These are phyloP conservation scores for Marasmarcha lunaedactyla DNA, from an alignment of 2,888 invertebrate genomes.

Conservation along the genomic window DNA sequence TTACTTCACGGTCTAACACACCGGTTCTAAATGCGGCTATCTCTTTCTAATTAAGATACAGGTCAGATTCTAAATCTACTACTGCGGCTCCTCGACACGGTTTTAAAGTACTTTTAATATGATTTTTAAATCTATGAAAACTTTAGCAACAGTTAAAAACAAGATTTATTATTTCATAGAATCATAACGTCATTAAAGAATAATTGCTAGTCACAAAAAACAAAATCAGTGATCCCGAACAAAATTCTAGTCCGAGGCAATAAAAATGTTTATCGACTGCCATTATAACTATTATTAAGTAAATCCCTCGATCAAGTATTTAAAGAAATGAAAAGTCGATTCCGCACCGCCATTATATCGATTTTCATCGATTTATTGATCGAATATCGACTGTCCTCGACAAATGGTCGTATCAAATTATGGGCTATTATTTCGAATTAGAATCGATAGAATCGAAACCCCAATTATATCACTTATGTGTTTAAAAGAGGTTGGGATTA, in stretches of 20 bases:
- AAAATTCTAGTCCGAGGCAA: slow-evolving; percentile 23
- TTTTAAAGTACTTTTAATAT: too few relatives aligned
- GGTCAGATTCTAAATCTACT: slow-evolving; percentile 11
- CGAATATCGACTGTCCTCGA: slow-evolving; percentile 68
- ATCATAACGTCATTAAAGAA: slow-evolving; percentile 1
- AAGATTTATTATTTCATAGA: neutral
- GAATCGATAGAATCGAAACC: slow-evolving; percentile 66
- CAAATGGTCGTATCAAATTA: slow-evolving; percentile 65
- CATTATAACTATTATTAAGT: slow-evolving; percentile 63
- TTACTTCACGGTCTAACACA: slow-evolving; percentile 34
- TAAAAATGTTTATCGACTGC: slow-evolving; percentile 50
- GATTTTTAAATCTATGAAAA: too few relatives aligned
- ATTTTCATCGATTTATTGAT: slow-evolving; percentile 69
- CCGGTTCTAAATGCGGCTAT: slow-evolving; percentile 15
- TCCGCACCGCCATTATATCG: slow-evolving; percentile 57
- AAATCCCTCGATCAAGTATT: slow-evolving; percentile 65
- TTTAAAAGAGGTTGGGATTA: slow-evolving; percentile 63
- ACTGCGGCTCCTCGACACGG: too few relatives aligned
- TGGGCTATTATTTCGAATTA: slow-evolving; percentile 66
- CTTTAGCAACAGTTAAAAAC: too few relatives aligned
- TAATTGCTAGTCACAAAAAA: slow-evolving; percentile 7
- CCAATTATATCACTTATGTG: slow-evolving; percentile 70
- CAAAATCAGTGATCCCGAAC: slow-evolving; percentile 19
- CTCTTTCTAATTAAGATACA: slow-evolving; percentile 27
- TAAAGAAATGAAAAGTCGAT: slow-evolving; percentile 69